Conservation (phyloP, 2,888 invertebrate genomes). For the Drosophila dives region DNA sequence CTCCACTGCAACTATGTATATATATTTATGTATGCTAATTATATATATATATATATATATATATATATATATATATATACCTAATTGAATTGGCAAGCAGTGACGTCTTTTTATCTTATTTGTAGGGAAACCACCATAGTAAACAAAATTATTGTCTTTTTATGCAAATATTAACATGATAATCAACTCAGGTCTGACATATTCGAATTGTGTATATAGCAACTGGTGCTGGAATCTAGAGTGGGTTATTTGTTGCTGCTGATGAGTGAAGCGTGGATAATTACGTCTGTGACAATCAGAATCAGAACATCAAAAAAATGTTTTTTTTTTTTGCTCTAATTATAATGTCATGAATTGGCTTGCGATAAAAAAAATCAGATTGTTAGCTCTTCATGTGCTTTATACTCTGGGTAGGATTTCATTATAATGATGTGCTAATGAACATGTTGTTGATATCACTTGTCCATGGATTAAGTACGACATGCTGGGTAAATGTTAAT, state of each 20-base stretch:
- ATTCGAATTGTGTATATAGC: background rate
- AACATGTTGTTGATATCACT: conserved; percentile 29
- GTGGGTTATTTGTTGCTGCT: background rate
- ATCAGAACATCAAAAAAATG: conserved; percentile 31
- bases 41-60: background rate
- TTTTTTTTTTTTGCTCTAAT: conserved; percentile 47
- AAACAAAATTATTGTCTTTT: conserved; percentile 11
- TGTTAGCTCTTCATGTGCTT: conserved; percentile 23
- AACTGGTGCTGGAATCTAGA: background rate
- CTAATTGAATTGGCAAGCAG: conserved; percentile 41
- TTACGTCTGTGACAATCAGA: conserved; percentile 44
- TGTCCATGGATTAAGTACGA: conserved; percentile 16
- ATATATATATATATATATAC: conserved; percentile 11
- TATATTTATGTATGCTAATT: conserved; percentile 63
- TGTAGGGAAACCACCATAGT: background rate
- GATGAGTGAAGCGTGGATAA: conserved; percentile 47
- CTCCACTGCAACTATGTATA: conserved; percentile 39
- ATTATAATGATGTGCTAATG: conserved; percentile 48
- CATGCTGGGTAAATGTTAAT: conserved; percentile 50
- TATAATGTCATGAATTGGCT: conserved; percentile 61
- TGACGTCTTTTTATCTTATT: conserved; percentile 56
- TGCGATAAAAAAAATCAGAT: conserved; percentile 26
- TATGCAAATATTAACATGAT: conserved; percentile 10
- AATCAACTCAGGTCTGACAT: background rate
- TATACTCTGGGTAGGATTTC: conserved; percentile 7